phyloP scores from a whole-genome alignment of 2,888 invertebrate species.

The Belgica antarctica region DNA sequence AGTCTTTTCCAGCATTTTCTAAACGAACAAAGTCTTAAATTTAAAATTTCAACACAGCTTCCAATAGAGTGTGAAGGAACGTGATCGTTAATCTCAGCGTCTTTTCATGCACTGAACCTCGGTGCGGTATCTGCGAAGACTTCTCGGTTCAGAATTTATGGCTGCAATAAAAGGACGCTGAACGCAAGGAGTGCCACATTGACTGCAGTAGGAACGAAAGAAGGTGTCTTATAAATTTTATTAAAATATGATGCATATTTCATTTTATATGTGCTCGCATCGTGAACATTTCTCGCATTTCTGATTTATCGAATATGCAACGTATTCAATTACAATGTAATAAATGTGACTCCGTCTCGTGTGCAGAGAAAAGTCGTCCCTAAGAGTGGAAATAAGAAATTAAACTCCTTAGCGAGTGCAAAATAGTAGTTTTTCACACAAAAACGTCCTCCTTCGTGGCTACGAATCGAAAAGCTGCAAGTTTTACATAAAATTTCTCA shows the following conservation, averaged over 20 bases:
- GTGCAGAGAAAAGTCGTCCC: background rate
- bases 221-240: slow-evolving; percentile 44
- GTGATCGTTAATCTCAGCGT: too few relatives aligned
- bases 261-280: slow-evolving; percentile 42
- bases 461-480: background rate
- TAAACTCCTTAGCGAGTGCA: slow-evolving; percentile 14
- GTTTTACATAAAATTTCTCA: slow-evolving; percentile 40
- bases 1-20: background rate
- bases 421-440: background rate
- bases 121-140: too few relatives aligned
- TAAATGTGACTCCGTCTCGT: slow-evolving; percentile 33
- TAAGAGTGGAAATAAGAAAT: background rate
- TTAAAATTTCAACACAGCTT: too few relatives aligned
- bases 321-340: slow-evolving; percentile 43
- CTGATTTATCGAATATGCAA: slow-evolving; percentile 43
- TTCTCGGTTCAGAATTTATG: slow-evolving; percentile 37
- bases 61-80: too few relatives aligned
- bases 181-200: slow-evolving; percentile 3
- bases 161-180: slow-evolving; percentile 24
- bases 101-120: too few relatives aligned
- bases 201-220: slow-evolving; percentile 9
- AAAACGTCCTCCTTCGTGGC: slow-evolving; percentile 13
- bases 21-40: too few relatives aligned
- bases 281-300: too few relatives aligned
- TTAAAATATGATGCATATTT: slow-evolving; percentile 41